Evolutionary conservation across 2,888 invertebrate species (phyloP).

Genomic region (Cephonodes hylas): DNA sequence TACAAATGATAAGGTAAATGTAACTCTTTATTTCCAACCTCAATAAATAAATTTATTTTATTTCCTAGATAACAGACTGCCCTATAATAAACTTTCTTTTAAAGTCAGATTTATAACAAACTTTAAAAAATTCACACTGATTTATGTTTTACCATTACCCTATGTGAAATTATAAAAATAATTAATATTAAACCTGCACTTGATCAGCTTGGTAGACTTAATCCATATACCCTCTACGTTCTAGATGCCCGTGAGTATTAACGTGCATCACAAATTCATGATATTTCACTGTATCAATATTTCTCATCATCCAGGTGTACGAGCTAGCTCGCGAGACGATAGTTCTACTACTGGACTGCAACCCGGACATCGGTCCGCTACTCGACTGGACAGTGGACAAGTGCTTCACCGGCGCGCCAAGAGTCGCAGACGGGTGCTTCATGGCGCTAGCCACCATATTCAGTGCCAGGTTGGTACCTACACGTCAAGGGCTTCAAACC

Average conservation of each 20-base stretch:
- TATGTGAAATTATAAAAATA: no score
- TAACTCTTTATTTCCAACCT: no score
- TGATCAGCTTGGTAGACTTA: neutral
- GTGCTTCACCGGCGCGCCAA: constrained; percentile 95
- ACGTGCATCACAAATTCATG: no score
- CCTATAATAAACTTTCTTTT: no score
- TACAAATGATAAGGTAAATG: constrained; percentile 90
- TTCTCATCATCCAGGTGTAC: constrained; percentile 88
- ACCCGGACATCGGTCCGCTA: constrained; percentile 94
- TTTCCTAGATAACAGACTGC: no score
- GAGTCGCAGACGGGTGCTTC: constrained; percentile 98
- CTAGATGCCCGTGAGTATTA: neutral
- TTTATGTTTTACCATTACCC: no score
- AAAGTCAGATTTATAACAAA: no score
- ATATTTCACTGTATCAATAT: neutral
- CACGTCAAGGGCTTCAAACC: no score
- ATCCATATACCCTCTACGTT: neutral
- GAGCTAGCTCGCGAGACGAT: constrained; percentile 96
- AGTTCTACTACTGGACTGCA: constrained; percentile 95
- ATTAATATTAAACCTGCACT: neutral
- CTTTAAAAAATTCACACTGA: no score
- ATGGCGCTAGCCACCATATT: constrained; percentile 97
- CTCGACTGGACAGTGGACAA: constrained; percentile 99
- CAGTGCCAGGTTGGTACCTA: constrained; percentile 93
- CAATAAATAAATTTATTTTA: no score